Evolutionary conservation across 2,888 invertebrate species (phyloP).

Genomic region (Drosophila neutralis): DNA sequence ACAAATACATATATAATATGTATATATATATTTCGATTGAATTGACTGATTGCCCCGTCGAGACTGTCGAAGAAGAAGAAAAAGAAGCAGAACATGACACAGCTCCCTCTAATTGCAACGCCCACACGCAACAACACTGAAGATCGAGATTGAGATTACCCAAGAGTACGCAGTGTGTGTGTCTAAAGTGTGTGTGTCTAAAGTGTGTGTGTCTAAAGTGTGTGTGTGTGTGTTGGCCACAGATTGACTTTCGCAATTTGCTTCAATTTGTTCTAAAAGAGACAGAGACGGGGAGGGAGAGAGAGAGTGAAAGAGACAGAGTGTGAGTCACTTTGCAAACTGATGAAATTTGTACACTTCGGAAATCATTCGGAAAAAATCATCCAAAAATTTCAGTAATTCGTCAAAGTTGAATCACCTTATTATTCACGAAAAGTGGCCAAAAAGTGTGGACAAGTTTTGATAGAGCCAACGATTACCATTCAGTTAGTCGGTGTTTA

Average conservation of each 20-base stretch:
- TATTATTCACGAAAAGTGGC: background rate
- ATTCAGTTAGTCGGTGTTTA: constrained; percentile 35
- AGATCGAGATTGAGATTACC: constrained; percentile 67
- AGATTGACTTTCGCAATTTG: constrained; percentile 78
- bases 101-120: constrained; percentile 77
- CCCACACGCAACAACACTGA: constrained; percentile 55
- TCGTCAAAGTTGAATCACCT: no score
- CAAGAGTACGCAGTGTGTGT: constrained; percentile 51
- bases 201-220: constrained; percentile 39
- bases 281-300: background rate
- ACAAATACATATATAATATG: background rate
- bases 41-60: constrained; percentile 68
- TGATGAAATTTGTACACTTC: constrained; percentile 10
- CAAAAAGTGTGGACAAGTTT: constrained; percentile 16
- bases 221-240: constrained; percentile 32
- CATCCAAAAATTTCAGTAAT: no score
- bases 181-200: constrained; percentile 26
- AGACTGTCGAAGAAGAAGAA: constrained; percentile 26
- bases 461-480: constrained; percentile 1
- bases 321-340: background rate
- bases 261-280: constrained; percentile 49
- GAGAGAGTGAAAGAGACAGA: background rate
- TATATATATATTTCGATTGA: constrained; percentile 52
- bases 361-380: no score
- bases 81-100: constrained; percentile 57